Percentiles rank a stretch among this genome's conserved stretches.
These are phyloP conservation scores for Drosophila lacicola DNA, from an alignment of 2,888 invertebrate species.

Conservation along the genomic window DNA sequence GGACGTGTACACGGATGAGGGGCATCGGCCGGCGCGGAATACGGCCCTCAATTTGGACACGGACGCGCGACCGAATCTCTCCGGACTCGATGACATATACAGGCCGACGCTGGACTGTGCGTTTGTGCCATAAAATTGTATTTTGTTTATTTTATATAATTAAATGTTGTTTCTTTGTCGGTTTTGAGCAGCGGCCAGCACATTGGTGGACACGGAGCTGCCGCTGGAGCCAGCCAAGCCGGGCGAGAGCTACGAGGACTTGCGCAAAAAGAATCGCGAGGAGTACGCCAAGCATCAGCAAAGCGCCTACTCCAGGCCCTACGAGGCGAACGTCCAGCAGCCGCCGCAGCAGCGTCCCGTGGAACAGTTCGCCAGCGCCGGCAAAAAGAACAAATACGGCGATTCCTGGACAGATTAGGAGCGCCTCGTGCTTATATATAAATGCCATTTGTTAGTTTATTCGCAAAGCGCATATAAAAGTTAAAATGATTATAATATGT, in stretches of 20 bases:
- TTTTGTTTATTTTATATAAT: too few relatives aligned
- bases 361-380: constrained; percentile 18
- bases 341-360: constrained; percentile 31
- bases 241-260: constrained; percentile 89
- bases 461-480: constrained; percentile 35
- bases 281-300: constrained; percentile 86
- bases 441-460: constrained; percentile 44
- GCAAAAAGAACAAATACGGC: constrained; percentile 83
- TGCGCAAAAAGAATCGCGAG: constrained; percentile 89
- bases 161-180: background rate
- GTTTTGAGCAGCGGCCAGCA: constrained; percentile 51
- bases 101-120: constrained; percentile 87
- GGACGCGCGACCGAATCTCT: constrained; percentile 86
- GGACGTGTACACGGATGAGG: constrained; percentile 81
- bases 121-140: constrained; percentile 3
- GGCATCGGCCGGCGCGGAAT: constrained; percentile 60
- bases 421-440: background rate
- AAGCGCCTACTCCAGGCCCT: constrained; percentile 70
- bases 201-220: constrained; percentile 85
- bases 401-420: constrained; percentile 83
- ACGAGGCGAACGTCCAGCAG: constrained; percentile 65
- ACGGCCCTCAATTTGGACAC: constrained; percentile 88
- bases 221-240: constrained; percentile 85
- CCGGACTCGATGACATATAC: constrained; percentile 87
- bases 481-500: constrained; percentile 12